A percentile compares a stretch with the other conserved stretches of the same genome.
phyloP scores from a whole-genome alignment of 2,797 vertebrate genomes.

The Pseudochirops corinnae region DNA sequence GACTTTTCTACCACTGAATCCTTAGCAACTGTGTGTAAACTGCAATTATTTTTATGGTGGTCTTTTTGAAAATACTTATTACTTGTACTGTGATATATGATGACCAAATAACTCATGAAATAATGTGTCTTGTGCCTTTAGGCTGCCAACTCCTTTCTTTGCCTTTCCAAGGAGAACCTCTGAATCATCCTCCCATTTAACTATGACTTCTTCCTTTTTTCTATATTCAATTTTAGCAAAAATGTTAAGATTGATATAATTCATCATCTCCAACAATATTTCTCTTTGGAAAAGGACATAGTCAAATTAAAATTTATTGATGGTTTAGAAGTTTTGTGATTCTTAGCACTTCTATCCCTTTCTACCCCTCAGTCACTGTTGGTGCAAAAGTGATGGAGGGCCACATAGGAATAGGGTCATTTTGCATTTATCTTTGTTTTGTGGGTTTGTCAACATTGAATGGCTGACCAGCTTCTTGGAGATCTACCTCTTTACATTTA shows the following conservation, averaged over 20 bases:
- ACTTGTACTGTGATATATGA: background rate
- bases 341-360: background rate
- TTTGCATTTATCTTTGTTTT: background rate
- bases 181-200: background rate
- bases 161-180: background rate
- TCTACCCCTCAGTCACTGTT: background rate
- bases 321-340: background rate
- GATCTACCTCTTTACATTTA: background rate
- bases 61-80: conserved; percentile 2
- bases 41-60: background rate
- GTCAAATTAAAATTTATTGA: background rate
- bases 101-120: background rate
- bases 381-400: background rate
- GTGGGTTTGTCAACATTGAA: background rate
- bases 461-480: background rate
- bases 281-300: background rate
- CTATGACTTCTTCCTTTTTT: background rate
- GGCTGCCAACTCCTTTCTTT: background rate
- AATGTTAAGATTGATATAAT: background rate
- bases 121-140: background rate
- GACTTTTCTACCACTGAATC: background rate
- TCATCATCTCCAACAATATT: background rate
- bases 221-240: background rate
- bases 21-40: background rate
- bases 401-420: background rate